phyloP scores from a whole-genome alignment of 2,113 vertebrate species.

The Lepus americanus region DNA sequence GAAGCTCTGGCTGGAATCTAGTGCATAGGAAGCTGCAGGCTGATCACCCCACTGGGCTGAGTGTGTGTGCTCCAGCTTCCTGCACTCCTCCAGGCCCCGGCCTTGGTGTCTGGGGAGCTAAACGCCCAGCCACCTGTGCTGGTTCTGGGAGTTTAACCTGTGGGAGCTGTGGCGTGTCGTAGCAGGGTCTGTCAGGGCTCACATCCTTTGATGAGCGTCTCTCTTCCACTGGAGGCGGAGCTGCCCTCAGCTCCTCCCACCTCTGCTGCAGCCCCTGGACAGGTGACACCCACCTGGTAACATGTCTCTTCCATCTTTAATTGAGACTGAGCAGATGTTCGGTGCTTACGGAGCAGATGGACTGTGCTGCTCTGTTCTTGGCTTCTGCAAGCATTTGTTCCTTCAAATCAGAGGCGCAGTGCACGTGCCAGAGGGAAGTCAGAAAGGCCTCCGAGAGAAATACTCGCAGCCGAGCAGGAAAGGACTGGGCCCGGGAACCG shows the following conservation, averaged over 20 bases:
- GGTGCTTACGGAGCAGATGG: neutral
- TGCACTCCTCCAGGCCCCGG: neutral
- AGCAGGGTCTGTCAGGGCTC: neutral
- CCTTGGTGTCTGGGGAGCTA: neutral
- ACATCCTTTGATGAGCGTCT: rapidly evolving
- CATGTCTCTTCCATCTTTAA: neutral
- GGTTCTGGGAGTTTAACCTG: neutral
- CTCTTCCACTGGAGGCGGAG: neutral
- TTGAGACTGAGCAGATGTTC: neutral
- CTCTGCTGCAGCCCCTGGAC: neutral
- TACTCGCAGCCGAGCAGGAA: neutral
- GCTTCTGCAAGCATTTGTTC: neutral
- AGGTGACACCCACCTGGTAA: neutral
- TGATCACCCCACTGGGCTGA: neutral
- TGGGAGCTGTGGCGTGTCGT: rapidly evolving
- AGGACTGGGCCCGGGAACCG: neutral
- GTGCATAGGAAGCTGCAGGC: neutral
- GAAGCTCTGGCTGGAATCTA: neutral
- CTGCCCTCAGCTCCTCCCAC: neutral
- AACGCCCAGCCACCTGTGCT: neutral
- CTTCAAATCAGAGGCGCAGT: neutral
- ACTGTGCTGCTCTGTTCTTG: neutral
- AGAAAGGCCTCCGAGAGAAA: neutral
- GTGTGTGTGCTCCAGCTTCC: neutral
- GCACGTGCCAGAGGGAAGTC: neutral